Percentiles rank a stretch among this genome's conserved stretches.
Conservation (phyloP, 2,797 vertebrate genomes). For the Chelonia mydas region DNA sequence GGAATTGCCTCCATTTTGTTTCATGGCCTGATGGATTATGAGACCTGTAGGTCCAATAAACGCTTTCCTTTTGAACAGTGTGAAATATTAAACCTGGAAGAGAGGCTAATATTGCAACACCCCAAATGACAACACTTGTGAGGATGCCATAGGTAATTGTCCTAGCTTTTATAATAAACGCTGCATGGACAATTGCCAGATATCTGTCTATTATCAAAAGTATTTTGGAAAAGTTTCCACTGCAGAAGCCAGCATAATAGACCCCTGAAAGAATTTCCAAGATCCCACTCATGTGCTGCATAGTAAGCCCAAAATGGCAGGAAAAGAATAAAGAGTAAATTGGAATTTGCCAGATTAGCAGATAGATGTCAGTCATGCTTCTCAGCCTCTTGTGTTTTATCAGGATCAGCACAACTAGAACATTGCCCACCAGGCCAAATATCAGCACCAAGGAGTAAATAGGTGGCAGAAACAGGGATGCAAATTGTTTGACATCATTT, state of each 20-base stretch:
- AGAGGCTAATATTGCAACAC: slow-evolving; percentile 78
- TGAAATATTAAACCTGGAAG: slow-evolving; percentile 84
- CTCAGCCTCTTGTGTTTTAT: no score
- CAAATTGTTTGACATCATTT: accelerated
- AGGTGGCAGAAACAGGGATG: slow-evolving; percentile 76
- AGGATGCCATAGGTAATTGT: slow-evolving; percentile 82
- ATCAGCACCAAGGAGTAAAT: slow-evolving; percentile 79
- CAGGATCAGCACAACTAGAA: no score
- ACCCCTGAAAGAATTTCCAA: slow-evolving; percentile 85
- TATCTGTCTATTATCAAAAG: slow-evolving; percentile 92
- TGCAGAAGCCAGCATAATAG: slow-evolving; percentile 87
- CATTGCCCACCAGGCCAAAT: no score
- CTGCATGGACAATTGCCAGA: slow-evolving; percentile 90
- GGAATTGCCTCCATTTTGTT: no score
- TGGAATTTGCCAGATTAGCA: slow-evolving; percentile 83
- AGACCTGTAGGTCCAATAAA: slow-evolving; percentile 61
- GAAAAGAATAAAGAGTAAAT: slow-evolving; percentile 86
- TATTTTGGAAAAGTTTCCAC: slow-evolving; percentile 90
- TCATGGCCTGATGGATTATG: slow-evolving; percentile 58
- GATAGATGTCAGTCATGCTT: no score
- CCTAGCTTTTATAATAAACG: slow-evolving; percentile 85
- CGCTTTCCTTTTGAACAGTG: not conserved
- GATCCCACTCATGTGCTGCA: slow-evolving; percentile 80
- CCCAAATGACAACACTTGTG: slow-evolving; percentile 84
- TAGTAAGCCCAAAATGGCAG: slow-evolving; percentile 91